phyloP scores from a whole-genome alignment of 2,113 vertebrate genomes.

The Upupa epops region DNA sequence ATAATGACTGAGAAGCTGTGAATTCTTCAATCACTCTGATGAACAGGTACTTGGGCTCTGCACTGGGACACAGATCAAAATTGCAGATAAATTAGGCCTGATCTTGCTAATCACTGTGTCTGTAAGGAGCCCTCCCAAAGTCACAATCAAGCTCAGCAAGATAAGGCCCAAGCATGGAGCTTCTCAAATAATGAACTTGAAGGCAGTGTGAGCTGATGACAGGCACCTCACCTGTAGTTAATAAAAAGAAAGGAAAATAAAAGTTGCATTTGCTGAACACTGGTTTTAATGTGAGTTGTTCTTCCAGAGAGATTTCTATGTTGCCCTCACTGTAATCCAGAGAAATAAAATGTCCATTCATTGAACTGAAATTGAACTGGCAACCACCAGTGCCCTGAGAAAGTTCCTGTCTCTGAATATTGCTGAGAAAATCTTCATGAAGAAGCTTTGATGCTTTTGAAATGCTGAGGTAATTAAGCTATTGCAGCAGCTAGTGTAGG shows the following conservation, averaged over 20 bases:
- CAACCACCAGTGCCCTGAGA: not conserved
- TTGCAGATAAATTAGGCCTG: not conserved
- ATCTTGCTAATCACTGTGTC: not conserved
- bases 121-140: not conserved
- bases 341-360: not conserved
- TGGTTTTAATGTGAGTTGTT: not conserved
- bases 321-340: not conserved
- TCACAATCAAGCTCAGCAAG: not conserved
- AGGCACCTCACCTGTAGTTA: not conserved
- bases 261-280: not conserved
- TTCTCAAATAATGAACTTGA: not conserved
- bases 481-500: not conserved
- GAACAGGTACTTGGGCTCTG: not conserved
- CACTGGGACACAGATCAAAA: not conserved
- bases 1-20: not conserved
- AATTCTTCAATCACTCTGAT: not conserved
- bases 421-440: not conserved
- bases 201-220: not conserved
- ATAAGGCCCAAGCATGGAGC: not conserved
- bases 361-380: not conserved
- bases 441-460: not conserved
- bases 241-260: not conserved
- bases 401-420: not conserved
- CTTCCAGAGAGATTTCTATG: not conserved
- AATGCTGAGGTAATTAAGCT: conserved; percentile 7